Conservation (phyloP, 1,140 invertebrate genomes). For the Watersipora subatra region DNA sequence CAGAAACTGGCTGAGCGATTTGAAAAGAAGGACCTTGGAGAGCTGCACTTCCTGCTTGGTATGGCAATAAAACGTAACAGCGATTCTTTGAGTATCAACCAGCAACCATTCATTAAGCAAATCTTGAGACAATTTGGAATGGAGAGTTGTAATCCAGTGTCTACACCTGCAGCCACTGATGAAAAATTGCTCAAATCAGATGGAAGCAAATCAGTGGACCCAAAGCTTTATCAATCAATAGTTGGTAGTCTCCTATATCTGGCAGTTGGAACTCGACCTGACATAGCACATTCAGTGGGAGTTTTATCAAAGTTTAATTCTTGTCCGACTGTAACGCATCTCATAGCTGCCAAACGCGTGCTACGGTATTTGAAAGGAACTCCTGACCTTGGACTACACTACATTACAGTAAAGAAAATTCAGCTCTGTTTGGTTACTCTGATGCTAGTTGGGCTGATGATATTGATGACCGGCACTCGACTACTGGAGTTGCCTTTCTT, state of each 20-base stretch:
- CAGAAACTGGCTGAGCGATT: background rate
- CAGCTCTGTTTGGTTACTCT: slow-evolving; percentile 7
- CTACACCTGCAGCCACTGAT: background rate
- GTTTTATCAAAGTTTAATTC: slow-evolving; percentile 11
- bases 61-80: background rate
- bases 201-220: slow-evolving; percentile 6
- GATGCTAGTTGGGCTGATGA: slow-evolving; percentile 9
- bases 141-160: background rate
- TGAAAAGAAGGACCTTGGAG: background rate
- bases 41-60: background rate
- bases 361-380: slow-evolving; percentile 12
- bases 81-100: background rate
- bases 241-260: slow-evolving; percentile 12
- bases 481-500: slow-evolving; percentile 7
- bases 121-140: background rate
- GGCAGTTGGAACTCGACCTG: slow-evolving; percentile 11
- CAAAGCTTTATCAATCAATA: slow-evolving; percentile 6
- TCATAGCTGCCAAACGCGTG: slow-evolving; percentile 10
- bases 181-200: background rate
- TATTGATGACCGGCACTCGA: slow-evolving; percentile 5
- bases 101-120: background rate
- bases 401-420: slow-evolving; percentile 8
- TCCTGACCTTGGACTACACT: slow-evolving; percentile 8
- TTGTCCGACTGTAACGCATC: background rate
- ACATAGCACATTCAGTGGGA: slow-evolving; percentile 9